A percentile compares a stretch with the other conserved stretches of the same genome.
Conservation (phyloP, 1,140 invertebrate species). For the Trichonephila clavata region DNA sequence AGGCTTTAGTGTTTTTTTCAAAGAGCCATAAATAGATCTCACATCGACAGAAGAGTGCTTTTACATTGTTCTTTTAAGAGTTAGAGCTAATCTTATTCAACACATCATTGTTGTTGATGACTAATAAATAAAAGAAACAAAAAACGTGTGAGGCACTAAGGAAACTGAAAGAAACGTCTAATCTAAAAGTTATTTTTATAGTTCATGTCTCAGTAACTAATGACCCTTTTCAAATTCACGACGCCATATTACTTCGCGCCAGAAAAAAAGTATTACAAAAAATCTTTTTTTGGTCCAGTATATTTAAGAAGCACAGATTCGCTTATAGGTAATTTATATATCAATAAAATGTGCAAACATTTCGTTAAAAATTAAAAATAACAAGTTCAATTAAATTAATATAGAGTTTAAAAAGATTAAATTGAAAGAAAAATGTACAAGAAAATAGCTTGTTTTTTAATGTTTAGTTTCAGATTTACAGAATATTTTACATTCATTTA, state of each 20-base stretch:
- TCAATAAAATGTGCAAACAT: no score
- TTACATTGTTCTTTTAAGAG: conserved; percentile 15
- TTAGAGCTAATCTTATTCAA: conserved; percentile 8
- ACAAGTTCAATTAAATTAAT: no score
- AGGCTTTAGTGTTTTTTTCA: neutral
- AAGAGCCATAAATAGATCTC: neutral
- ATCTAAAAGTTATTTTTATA: conserved; percentile 4
- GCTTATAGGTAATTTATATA: no score
- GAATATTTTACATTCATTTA: no score
- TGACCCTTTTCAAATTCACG: neutral
- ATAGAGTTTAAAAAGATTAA: no score
- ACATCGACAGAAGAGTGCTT: neutral
- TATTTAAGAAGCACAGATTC: no score
- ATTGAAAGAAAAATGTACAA: no score
- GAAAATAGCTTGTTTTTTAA: no score
- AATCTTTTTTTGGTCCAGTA: neutral
- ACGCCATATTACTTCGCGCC: neutral
- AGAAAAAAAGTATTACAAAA: neutral
- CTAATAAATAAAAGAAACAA: neutral
- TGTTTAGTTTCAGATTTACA: no score
- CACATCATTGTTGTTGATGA: conserved; percentile 10
- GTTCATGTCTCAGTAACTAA: neutral
- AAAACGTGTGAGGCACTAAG: neutral
- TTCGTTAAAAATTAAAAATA: no score
- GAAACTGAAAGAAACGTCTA: neutral